Evolutionary conservation across 2,888 invertebrate genomes (phyloP).

Genomic region (Bruchidius siliquastri): DNA sequence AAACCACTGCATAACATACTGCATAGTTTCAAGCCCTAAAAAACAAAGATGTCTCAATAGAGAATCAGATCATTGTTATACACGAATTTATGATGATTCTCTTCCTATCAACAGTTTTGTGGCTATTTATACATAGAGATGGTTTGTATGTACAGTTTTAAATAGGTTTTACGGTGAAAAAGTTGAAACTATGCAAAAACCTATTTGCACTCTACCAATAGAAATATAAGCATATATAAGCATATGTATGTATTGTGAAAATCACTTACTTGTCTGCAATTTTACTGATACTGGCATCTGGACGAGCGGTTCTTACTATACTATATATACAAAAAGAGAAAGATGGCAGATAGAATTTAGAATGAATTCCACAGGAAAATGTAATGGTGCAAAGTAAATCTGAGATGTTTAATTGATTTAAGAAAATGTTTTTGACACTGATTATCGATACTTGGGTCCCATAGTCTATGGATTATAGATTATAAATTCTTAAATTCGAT

Average conservation of each 20-base stretch:
- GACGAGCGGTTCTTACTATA: background rate
- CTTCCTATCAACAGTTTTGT: too few relatives aligned
- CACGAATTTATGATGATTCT: too few relatives aligned
- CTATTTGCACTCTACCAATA: background rate
- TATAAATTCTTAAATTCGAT: too few relatives aligned
- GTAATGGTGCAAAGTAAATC: background rate
- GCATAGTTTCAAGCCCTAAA: background rate
- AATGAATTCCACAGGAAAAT: background rate
- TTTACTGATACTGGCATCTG: background rate
- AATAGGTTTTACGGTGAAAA: too few relatives aligned
- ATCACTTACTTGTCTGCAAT: background rate
- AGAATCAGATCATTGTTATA: too few relatives aligned
- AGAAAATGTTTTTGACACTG: too few relatives aligned
- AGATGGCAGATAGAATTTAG: background rate
- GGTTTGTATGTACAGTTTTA: too few relatives aligned
- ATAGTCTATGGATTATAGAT: too few relatives aligned
- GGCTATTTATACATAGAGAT: too few relatives aligned
- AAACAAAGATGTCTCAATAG: background rate
- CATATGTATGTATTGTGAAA: background rate
- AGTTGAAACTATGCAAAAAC: background rate
- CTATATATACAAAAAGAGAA: background rate
- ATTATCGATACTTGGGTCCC: too few relatives aligned
- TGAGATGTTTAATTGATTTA: too few relatives aligned
- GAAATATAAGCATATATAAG: background rate
- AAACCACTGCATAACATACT: background rate